Evolutionary conservation across 2,888 invertebrate genomes (phyloP), one percentile per base, ranked within the genome.

Genomic region (Eurytoma californica): DNA sequence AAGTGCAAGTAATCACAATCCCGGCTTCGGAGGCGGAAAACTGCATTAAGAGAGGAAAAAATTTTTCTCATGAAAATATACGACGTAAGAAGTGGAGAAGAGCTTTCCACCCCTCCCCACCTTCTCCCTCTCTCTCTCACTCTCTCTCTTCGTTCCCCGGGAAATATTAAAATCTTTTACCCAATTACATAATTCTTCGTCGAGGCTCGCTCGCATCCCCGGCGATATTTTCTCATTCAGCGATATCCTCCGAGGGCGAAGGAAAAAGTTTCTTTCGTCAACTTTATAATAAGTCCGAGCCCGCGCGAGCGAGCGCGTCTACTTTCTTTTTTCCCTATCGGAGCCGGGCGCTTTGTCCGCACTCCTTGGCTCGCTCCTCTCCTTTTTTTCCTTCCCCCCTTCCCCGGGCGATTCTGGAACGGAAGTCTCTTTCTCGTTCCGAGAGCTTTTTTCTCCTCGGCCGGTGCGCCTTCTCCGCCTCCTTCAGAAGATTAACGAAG

Each of bases 401-500:
- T 47, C 14, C 14, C 58, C 57, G n/a, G 58, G 13, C 72, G 53
- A 75, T 79, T 73, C 77, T 72, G 67, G 67, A 77, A 70, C 81
- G 81, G 81, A 79, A 79, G 81, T 81, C 81, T 79, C 74, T 76
- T 75, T 77, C 77, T 16, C 63, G 69, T 67, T 55, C 51, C n/a
- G 53, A 67, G 68, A 76, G 76, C 73, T 73, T 76, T 80, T 76
- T 69, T 75, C n/a, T 69, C 24, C 60, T 49, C 30, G 7, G 61
- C 28, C 12, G n/a, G 28, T 39, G 28, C 61, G 53, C 30, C 49
- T 24, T 30, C 28, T n/a, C 30, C 14, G 51, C 57, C 60, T 28
- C 65, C 75, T 70, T 53, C 74, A 74, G 81, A 77, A 81, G 81
- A 77, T 79, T 81, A 81, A 81, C 81, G 74, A 81, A 81, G 81